phyloP scores from a whole-genome alignment of 1,140 invertebrate genomes.

The Ips typographus region DNA sequence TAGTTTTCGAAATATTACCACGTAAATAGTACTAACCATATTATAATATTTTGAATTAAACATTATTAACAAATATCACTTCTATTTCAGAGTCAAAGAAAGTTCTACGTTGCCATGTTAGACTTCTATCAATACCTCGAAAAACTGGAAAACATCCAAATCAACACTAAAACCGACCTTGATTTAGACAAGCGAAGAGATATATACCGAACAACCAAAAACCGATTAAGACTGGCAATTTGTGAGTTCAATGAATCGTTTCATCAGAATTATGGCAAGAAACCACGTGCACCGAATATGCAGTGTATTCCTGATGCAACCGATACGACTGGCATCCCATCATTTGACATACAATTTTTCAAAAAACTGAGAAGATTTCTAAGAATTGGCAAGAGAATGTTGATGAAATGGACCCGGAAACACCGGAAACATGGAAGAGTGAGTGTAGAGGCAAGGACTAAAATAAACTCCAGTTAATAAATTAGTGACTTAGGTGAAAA shows the following conservation, averaged over 20 bases:
- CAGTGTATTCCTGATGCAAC: slow-evolving; percentile 20
- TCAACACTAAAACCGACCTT: slow-evolving; percentile 24
- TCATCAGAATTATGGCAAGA: background rate
- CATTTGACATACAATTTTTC: slow-evolving; percentile 35
- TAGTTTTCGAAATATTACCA: slow-evolving; percentile 7
- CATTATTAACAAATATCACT: slow-evolving; percentile 5
- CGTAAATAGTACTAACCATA: background rate
- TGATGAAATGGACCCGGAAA: background rate
- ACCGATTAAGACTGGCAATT: slow-evolving; percentile 28
- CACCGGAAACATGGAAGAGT: no score
- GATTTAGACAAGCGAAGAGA: slow-evolving; percentile 12
- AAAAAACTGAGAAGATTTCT: slow-evolving; percentile 35
- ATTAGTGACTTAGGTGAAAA: no score
- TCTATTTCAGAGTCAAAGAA: slow-evolving; percentile 33
- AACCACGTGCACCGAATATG: slow-evolving; percentile 10
- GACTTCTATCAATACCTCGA: slow-evolving; percentile 27
- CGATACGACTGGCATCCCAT: slow-evolving; percentile 17
- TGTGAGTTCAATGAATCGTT: slow-evolving; percentile 37
- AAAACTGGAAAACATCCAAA: slow-evolving; percentile 12
- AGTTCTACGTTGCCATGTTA: slow-evolving; percentile 30
- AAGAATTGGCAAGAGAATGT: slow-evolving; percentile 18
- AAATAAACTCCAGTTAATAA: no score
- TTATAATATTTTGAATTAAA: background rate
- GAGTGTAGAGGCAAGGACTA: no score
- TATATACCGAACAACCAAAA: slow-evolving; percentile 30